phyloP scores from a whole-genome alignment of 2,113 vertebrate species.

The Megalops atlanticus region DNA sequence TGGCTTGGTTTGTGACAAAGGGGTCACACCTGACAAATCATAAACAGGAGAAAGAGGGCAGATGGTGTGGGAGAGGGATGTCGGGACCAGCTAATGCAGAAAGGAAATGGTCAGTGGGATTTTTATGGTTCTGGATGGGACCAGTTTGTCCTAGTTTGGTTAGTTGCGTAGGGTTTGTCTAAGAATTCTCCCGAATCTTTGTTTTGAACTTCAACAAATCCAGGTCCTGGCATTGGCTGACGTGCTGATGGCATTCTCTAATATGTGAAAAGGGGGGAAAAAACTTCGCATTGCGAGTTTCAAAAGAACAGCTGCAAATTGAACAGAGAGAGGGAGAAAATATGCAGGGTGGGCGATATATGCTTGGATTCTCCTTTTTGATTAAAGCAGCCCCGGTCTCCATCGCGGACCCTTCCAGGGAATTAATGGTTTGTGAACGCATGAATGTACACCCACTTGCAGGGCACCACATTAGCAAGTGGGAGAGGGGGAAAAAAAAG shows the following conservation, averaged over 20 bases:
- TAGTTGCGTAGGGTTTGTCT: too few species aligned
- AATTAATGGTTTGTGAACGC: slow-evolving; percentile 44
- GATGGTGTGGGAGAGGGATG: too few species aligned
- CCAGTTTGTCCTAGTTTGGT: too few species aligned
- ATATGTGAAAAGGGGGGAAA: background rate
- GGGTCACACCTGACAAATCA: too few species aligned
- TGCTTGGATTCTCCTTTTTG: slow-evolving; percentile 36
- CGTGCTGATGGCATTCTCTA: slow-evolving; percentile 4
- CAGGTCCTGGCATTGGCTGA: background rate
- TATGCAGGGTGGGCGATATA: slow-evolving; percentile 26
- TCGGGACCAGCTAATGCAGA: too few species aligned
- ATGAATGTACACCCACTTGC: slow-evolving; percentile 34
- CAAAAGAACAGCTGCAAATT: slow-evolving; percentile 25
- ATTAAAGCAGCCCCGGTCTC: slow-evolving; percentile 39
- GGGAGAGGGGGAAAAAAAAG: background rate
- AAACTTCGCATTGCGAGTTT: background rate
- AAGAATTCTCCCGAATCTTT: too few species aligned
- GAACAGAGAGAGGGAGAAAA: slow-evolving; percentile 24
- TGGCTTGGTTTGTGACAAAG: too few species aligned
- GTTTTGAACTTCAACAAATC: too few species aligned
- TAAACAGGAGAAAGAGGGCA: too few species aligned
- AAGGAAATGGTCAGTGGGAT: too few species aligned
- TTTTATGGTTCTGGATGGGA: too few species aligned
- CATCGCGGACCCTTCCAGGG: slow-evolving; percentile 19
- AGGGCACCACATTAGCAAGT: slow-evolving; percentile 29